phyloP scores from a whole-genome alignment of 2,888 invertebrate genomes.

The Metalampra italica region DNA sequence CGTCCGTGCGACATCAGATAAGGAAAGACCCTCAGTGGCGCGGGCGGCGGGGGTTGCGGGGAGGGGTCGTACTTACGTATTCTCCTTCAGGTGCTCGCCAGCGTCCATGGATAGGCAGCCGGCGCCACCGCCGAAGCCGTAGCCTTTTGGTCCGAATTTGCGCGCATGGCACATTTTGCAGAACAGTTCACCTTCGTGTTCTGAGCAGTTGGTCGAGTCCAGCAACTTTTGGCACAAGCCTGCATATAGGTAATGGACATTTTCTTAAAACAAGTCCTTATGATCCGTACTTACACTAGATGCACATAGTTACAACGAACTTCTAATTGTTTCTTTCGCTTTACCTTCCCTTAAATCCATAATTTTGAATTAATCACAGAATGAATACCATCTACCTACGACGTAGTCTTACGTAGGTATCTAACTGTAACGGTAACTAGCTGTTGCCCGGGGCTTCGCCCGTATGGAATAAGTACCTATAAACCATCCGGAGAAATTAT shows the following conservation, averaged over 20 bases:
- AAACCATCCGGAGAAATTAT: too few relatives aligned
- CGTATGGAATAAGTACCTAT: too few relatives aligned
- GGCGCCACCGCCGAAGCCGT: conserved; percentile 99
- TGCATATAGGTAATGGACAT: conserved; percentile 44
- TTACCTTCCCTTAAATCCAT: too few relatives aligned
- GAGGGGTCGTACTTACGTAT: conserved; percentile 83
- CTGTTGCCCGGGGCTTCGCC: too few relatives aligned
- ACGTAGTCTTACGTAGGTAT: too few relatives aligned
- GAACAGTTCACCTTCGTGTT: conserved; percentile 97
- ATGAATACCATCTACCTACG: too few relatives aligned
- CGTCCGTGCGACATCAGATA: conserved; percentile 70
- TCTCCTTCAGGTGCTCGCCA: conserved; percentile 90
- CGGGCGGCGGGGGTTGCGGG: conserved; percentile 71
- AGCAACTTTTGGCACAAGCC: conserved; percentile 98
- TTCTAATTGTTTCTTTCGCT: too few relatives aligned
- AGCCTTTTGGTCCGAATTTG: conserved; percentile 98
- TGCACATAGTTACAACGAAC: too few relatives aligned
- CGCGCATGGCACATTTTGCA: conserved; percentile 99
- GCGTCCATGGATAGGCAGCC: conserved; percentile 98
- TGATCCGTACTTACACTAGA: too few relatives aligned
- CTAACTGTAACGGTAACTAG: too few relatives aligned
- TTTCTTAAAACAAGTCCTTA: not conserved
- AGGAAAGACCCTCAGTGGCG: conserved; percentile 78
- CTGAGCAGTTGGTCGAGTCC: conserved; percentile 98
- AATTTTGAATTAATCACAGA: too few relatives aligned